A percentile compares a stretch with the other conserved stretches of the same genome.
phyloP scores from a whole-genome alignment of 2,888 invertebrate genomes.

The Apamea sordens region DNA sequence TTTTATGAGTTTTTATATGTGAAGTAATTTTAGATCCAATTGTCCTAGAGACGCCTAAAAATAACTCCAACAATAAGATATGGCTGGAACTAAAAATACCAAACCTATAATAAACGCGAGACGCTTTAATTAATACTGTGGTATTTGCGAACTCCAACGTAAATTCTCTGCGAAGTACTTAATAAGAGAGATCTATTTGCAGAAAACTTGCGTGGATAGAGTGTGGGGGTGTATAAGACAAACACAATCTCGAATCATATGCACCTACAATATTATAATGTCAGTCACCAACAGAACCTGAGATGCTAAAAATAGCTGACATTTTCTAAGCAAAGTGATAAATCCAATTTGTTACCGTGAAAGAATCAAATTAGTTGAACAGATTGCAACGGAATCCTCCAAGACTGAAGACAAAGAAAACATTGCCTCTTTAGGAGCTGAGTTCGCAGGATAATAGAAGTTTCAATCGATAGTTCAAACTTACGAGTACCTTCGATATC shows the following conservation, averaged over 20 bases:
- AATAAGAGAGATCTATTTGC: constrained; percentile 30
- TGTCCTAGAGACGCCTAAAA: constrained; percentile 51
- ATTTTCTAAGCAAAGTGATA: constrained; percentile 18
- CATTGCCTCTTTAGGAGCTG: constrained; percentile 19
- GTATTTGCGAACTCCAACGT: constrained; percentile 37
- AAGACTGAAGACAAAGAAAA: constrained; percentile 48
- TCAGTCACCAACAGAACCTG: constrained; percentile 1
- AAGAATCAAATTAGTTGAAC: constrained; percentile 41
- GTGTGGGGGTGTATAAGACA: constrained; percentile 20
- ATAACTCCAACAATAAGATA: constrained; percentile 48
- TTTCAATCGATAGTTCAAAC: constrained; percentile 23
- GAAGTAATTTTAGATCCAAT: constrained; percentile 53
- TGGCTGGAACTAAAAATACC: constrained; percentile 44
- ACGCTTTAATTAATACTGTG: constrained; percentile 39
- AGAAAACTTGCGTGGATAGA: constrained; percentile 4
- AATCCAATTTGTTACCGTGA: constrained; percentile 42
- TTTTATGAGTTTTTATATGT: constrained; percentile 33
- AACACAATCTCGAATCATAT: background rate
- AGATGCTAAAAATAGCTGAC: background rate
- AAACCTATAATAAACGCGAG: constrained; percentile 34
- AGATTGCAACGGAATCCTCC: constrained; percentile 27
- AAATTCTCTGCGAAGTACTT: constrained; percentile 24
- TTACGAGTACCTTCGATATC: constrained; percentile 19
- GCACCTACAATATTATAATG: constrained; percentile 28
- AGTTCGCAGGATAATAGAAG: constrained; percentile 24